A percentile compares a stretch with the other conserved stretches of the same genome.
Conservation (phyloP, 1,140 invertebrate species). For the Phymorhynchus buccinoides region DNA sequence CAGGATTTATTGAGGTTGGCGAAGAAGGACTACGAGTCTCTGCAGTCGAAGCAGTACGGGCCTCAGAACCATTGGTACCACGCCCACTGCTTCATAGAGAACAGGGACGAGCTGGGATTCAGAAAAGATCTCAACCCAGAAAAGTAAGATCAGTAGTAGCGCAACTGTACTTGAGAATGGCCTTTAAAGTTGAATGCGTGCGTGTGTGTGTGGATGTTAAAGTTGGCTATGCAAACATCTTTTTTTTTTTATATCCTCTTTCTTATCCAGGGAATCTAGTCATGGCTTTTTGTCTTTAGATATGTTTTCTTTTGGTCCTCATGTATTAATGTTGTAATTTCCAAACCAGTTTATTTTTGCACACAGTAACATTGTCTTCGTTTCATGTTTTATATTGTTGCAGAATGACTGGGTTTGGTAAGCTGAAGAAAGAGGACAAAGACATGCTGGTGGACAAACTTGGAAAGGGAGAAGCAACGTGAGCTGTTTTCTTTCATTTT, state of each 20-base stretch:
- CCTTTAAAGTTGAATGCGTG: too few species aligned
- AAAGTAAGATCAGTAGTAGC: slow-evolving; percentile 50
- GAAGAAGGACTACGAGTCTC: slow-evolving; percentile 90
- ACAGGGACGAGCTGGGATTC: slow-evolving; percentile 84
- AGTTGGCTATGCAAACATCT: background rate
- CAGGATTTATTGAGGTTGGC: slow-evolving; percentile 86
- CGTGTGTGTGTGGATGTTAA: background rate
- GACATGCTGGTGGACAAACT: slow-evolving; percentile 80
- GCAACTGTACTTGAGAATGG: background rate
- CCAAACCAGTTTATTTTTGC: background rate
- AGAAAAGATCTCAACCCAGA: slow-evolving; percentile 59
- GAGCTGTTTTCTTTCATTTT: slow-evolving; percentile 1
- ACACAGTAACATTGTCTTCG: too few species aligned
- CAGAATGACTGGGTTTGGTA: slow-evolving; percentile 83
- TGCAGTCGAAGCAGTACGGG: slow-evolving; percentile 85
- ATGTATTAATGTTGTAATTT: too few species aligned
- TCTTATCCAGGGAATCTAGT: background rate
- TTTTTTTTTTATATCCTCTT: background rate
- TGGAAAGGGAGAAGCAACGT: slow-evolving; percentile 75
- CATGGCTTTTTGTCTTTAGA: background rate
- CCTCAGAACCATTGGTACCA: slow-evolving; percentile 87
- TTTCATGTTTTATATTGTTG: slow-evolving; percentile 37
- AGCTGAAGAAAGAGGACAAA: slow-evolving; percentile 84
- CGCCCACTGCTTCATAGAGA: slow-evolving; percentile 90
- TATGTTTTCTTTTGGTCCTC: background rate